A percentile compares a stretch with the other conserved stretches of the same genome.
phyloP scores from a whole-genome alignment of 1,140 invertebrate species.

The Chironomus tepperi region DNA sequence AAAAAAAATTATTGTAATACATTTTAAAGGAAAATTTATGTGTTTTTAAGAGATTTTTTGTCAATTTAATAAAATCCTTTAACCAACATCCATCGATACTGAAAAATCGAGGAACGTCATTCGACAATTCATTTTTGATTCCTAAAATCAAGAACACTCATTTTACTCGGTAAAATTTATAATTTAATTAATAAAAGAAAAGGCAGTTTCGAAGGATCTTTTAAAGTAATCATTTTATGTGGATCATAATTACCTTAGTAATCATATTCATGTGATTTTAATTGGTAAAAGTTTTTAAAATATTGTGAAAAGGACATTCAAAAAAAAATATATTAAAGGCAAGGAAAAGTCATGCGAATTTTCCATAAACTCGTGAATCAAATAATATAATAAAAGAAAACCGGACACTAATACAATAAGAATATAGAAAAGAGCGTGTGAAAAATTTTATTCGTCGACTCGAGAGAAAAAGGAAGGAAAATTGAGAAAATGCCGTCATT shows the following conservation, averaged over 20 bases:
- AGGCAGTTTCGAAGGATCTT: background rate
- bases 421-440: constrained; percentile 11
- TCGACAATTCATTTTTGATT: no score
- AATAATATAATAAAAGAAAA: background rate
- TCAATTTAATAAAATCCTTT: background rate
- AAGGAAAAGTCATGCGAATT: background rate
- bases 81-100: no score
- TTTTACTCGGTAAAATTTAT: no score
- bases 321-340: background rate
- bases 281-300: background rate
- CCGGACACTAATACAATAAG: constrained; percentile 16
- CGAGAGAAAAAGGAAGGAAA: background rate
- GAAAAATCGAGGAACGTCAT: no score
- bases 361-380: background rate
- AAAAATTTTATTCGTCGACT: background rate
- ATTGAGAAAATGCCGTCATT: constrained; percentile 17
- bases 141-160: no score
- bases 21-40: background rate
- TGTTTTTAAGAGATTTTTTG: background rate
- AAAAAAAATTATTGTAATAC: background rate
- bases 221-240: background rate
- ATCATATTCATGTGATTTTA: background rate
- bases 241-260: background rate
- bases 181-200: background rate
- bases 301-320: background rate